A percentile compares a stretch with the other conserved stretches of the same genome.
Conservation (phyloP, 1,140 invertebrate genomes). For the Diplogasteroides magnus region DNA sequence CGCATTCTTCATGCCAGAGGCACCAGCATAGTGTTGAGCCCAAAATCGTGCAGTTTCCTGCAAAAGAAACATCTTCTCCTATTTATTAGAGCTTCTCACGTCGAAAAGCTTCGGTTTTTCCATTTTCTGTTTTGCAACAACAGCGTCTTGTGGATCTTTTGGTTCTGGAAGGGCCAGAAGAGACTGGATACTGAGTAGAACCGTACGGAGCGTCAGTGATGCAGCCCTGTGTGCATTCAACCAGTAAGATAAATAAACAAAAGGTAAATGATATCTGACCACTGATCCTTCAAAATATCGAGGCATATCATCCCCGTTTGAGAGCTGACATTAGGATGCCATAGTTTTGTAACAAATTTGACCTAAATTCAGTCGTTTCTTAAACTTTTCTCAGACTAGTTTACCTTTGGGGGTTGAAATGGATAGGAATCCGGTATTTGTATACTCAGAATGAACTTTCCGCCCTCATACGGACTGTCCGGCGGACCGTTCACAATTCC, state of each 20-base stretch:
- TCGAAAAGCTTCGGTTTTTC: slow-evolving; percentile 77
- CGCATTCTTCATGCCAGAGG: slow-evolving; percentile 28
- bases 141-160: slow-evolving; percentile 69
- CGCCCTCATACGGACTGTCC: slow-evolving; percentile 93
- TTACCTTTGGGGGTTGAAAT: slow-evolving; percentile 95
- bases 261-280: slow-evolving; percentile 61
- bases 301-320: slow-evolving; percentile 97
- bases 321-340: slow-evolving; percentile 99
- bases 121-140: slow-evolving; percentile 94
- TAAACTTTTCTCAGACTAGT: slow-evolving; percentile 1
- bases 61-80: slow-evolving; percentile 9
- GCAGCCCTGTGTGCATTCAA: slow-evolving; percentile 70
- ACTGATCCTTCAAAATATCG: slow-evolving; percentile 98
- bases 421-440: slow-evolving; percentile 98
- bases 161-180: slow-evolving; percentile 85
- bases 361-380: slow-evolving; percentile 55
- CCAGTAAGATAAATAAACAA: neutral
- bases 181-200: slow-evolving; percentile 80
- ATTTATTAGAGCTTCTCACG: slow-evolving; percentile 11
- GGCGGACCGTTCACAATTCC: slow-evolving; percentile 80
- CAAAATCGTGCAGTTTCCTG: slow-evolving; percentile 82
- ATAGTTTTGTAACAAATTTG: slow-evolving; percentile 89
- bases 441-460: slow-evolving; percentile 86
- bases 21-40: slow-evolving; percentile 82
- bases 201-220: slow-evolving; percentile 92